Evolutionary conservation across 2,797 vertebrate species (phyloP), one percentile per base, ranked within the genome.

Genomic region (Sebastes iracundus): DNA sequence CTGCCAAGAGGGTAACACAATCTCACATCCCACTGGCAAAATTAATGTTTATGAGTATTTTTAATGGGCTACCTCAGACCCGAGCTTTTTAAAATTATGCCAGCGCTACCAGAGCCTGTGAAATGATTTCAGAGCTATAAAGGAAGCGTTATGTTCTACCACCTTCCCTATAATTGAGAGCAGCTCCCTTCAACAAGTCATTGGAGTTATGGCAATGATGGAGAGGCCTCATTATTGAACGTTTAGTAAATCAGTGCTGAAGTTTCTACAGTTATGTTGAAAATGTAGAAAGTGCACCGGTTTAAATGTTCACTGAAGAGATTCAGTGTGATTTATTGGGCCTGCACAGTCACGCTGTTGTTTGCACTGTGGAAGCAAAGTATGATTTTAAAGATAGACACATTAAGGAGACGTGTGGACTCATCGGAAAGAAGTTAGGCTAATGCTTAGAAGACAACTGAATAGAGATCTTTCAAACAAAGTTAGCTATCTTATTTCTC

Each of bases 31-130:
- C 97, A 95, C 94, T 96, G 96, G 97, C 96, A 94, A 96, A 96
- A 96, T 97, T 92, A 96, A 96, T 95, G 95, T 97, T 97, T 96
- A 97, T 96, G 96, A 97, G 97, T 95, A 96, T 97, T 96, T 97
- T 97, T 97, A 97, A 94, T 95, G 94, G 95, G 94, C 96, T 96
- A 96, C 96, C 94, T 94, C 94, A 96, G 96, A 95, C 95, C 95
- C 90, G 92, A 94, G 95, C 96, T 96, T 96, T 97, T 96, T 95
- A 94, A 93, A 96, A 97, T 96, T 92, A 95, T 96, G 95, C 96
- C 95, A 96, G 93, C 84, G 85, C 90, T 92, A 92, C 89, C 87
- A 90, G 85, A 92, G 84, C 84, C 87, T 91, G 81, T 91, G 89
- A 94, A 95, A 95, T 92, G 81, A 95, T 94, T 94, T 93, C 92